These are phyloP conservation scores for Xanthia togata DNA, from an alignment of 2,888 invertebrate species.

Conservation along the genomic window DNA sequence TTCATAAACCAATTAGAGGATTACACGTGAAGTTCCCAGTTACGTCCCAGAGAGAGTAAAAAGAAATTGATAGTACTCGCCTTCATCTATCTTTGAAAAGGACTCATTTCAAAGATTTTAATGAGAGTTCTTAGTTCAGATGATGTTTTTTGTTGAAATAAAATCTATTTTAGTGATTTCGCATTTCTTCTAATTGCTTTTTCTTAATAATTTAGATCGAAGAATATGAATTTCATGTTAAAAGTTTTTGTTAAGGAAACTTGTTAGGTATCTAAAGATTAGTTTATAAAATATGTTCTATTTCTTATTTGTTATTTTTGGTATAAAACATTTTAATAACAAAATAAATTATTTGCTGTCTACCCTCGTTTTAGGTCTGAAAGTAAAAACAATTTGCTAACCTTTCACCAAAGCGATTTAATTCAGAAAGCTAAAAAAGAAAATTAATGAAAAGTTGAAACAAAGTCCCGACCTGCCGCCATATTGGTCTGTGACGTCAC, in stretches of 20 bases:
- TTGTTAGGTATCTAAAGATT: background rate
- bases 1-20: conserved; percentile 57
- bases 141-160: conserved; percentile 45
- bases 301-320: background rate
- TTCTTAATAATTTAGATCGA: conserved; percentile 4
- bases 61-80: conserved; percentile 49
- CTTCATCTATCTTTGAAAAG: conserved; percentile 46
- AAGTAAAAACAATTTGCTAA: background rate
- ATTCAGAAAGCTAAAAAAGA: background rate
- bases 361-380: background rate
- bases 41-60: conserved; percentile 35
- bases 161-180: conserved; percentile 37
- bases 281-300: background rate
- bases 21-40: conserved; percentile 45
- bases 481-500: conserved; percentile 33
- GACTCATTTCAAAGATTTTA: conserved; percentile 61
- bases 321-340: background rate
- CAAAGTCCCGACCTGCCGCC: background rate
- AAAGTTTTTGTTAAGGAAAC: background rate
- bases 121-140: conserved; percentile 53
- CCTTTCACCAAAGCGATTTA: background rate
- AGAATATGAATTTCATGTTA: conserved; percentile 19
- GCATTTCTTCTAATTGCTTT: conserved; percentile 33
- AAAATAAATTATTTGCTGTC: background rate
- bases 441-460: conserved; percentile 16